Evolutionary conservation across 2,797 vertebrate species (phyloP).

Genomic region (Enteromius paludinosus): DNA sequence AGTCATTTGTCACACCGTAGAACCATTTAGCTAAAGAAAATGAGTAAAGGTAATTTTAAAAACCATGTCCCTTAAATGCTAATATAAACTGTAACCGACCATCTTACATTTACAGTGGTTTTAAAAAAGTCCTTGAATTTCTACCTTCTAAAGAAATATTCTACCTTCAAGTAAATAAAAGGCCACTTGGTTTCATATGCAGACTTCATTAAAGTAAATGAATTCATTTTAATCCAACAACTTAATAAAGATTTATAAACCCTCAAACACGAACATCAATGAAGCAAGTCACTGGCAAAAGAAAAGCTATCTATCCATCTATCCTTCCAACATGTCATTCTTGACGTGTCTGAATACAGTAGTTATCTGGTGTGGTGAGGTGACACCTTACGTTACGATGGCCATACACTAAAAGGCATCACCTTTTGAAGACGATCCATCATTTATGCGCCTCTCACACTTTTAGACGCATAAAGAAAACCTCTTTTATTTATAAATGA

Average conservation of each 20-base stretch:
- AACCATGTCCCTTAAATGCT: background rate
- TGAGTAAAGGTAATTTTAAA: background rate
- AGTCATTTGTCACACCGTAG: background rate
- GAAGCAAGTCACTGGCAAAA: background rate
- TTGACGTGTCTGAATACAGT: background rate
- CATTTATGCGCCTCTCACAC: slow-evolving; percentile 60
- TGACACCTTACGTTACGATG: slow-evolving; percentile 15
- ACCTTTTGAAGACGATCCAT: slow-evolving; percentile 41
- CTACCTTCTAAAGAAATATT: background rate
- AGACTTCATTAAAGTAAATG: background rate
- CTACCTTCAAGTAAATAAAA: no score
- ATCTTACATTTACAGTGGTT: background rate
- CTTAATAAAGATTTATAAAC: background rate
- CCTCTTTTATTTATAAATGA: slow-evolving; percentile 56
- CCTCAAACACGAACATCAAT: background rate
- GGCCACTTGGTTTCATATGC: background rate
- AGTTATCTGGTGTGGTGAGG: background rate
- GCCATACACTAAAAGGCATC: background rate
- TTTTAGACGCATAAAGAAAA: slow-evolving; percentile 56
- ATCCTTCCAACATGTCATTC: background rate
- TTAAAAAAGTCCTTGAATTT: background rate
- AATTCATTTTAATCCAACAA: background rate
- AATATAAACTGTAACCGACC: background rate
- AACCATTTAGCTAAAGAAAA: background rate
- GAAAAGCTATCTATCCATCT: background rate